Base-by-base conservation (phyloP, 2,888 invertebrate species). In the Andrena camellia region DNA sequence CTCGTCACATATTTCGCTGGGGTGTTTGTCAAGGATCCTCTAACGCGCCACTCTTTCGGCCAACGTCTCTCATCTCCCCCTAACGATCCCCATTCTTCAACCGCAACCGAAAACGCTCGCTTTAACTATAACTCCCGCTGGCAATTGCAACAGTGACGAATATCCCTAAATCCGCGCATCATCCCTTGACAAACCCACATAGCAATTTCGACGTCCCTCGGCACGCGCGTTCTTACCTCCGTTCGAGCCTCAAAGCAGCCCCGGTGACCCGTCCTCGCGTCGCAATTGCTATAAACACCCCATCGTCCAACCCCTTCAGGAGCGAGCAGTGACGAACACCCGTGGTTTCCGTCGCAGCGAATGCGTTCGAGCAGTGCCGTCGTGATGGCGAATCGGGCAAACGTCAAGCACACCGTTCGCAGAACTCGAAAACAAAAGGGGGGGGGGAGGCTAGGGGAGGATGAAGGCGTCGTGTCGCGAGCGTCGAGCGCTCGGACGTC, bases 1-100 rank as follows among this genome's bases (percentile, higher is more conserved):
- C 83, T 83, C 83, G 83, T 73, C 77, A 70, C 67, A 62, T 26
- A 52, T 73, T 81, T 69, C 76, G 48, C 50, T 73, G 57, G 73
- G 73, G 66, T 62, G 62, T 73, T 67, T n/a, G 66, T 62, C 26
- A 60, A 79, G 74, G 66, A 64, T 35, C 31, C 79, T 66, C 48
- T 57, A 48, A 6, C 50, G 42, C 68, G 67, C 20, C 78, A 63
- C 78, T 73, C 72, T 76, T 35, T 50, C 64, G 73, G 64, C 31
- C 60, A 62, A 71, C 71, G 48, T 29, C 59, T 35, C 10, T 69
- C 42, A 13, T 6, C 0, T 13, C 20, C 60, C 59, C n/a, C 29
- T 52, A 4, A 3, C 2, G 8, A 17, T 50, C 23, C 13, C 50
- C 5, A 2, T 50, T 10, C 33, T 23, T 59, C 8, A 17, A 20